Evolutionary conservation across 2,888 invertebrate species (phyloP).

Genomic region (Agriopis aurantiaria): DNA sequence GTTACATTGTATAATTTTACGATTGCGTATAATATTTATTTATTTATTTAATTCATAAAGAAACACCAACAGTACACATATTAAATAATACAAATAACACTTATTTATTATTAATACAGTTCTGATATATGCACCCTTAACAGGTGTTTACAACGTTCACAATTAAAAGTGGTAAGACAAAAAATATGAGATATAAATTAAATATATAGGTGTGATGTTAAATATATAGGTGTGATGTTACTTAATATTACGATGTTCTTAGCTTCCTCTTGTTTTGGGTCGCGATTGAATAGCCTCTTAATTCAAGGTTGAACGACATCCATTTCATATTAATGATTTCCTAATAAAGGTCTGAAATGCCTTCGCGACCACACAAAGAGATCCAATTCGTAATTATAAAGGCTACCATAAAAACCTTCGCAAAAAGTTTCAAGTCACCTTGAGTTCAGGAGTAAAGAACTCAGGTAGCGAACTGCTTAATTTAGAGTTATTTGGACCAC

Average conservation of each 20-base stretch:
- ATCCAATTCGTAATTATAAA: conserved; percentile 71
- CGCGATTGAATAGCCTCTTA: not conserved
- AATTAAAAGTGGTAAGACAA: too few species aligned
- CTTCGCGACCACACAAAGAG: conserved; percentile 70
- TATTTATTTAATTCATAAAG: too few species aligned
- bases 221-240: too few species aligned
- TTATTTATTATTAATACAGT: too few species aligned
- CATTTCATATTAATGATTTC: conserved; percentile 30
- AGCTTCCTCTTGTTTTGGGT: not conserved
- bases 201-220: too few species aligned
- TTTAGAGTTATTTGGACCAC: conserved; percentile 69
- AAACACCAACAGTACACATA: too few species aligned
- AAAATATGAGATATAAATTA: too few species aligned
- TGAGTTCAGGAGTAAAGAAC: conserved; percentile 78
- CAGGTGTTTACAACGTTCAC: too few species aligned
- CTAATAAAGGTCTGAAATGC: conserved; percentile 40
- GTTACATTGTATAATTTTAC: not conserved
- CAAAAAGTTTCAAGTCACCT: conserved; percentile 83
- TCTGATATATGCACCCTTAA: too few species aligned
- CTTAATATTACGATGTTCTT: too few species aligned
- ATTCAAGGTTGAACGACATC: conserved; percentile 1
- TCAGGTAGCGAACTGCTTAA: conserved; percentile 85
- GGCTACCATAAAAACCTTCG: conserved; percentile 71
- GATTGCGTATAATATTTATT: too few species aligned
- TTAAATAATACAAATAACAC: too few species aligned